Conservation (phyloP, 2,113 vertebrate genomes). For the Casuarius casuarius region DNA sequence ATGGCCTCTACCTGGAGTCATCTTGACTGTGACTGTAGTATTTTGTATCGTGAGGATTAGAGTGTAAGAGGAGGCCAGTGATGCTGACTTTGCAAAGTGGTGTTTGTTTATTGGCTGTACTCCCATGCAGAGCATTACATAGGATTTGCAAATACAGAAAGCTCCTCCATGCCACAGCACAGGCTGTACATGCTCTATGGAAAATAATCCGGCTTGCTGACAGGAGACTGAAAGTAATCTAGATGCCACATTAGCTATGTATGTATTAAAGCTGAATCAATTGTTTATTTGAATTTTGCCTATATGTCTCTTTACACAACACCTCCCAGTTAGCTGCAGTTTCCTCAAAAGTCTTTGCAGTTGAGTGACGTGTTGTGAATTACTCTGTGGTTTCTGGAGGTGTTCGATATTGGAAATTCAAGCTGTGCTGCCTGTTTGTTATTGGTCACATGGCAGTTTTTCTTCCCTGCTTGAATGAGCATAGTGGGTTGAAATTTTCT, state of each 20-base stretch:
- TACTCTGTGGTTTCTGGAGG: constrained; percentile 27
- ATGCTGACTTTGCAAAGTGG: not conserved
- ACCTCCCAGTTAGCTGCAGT: not conserved
- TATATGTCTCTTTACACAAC: not conserved
- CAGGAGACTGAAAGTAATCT: not conserved
- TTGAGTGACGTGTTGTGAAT: not conserved
- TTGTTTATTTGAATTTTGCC: not conserved
- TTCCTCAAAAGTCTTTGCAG: constrained; percentile 24
- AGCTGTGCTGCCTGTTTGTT: not conserved
- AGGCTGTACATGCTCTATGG: not conserved
- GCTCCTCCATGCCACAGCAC: not conserved
- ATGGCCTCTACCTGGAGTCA: not conserved
- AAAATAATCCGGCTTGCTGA: not conserved
- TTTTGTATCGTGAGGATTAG: not conserved
- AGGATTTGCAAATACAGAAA: not conserved
- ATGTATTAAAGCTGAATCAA: not conserved
- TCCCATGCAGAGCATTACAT: not conserved
- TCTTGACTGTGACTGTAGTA: not conserved
- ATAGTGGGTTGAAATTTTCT: not conserved
- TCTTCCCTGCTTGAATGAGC: not conserved
- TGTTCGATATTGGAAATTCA: not conserved
- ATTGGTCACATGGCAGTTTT: not conserved
- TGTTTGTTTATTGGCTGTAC: not conserved
- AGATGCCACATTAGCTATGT: not conserved
- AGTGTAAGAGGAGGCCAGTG: not conserved